Evolutionary conservation across 2,113 vertebrate species (phyloP).

Genomic region (Puffinus mauretanicus): DNA sequence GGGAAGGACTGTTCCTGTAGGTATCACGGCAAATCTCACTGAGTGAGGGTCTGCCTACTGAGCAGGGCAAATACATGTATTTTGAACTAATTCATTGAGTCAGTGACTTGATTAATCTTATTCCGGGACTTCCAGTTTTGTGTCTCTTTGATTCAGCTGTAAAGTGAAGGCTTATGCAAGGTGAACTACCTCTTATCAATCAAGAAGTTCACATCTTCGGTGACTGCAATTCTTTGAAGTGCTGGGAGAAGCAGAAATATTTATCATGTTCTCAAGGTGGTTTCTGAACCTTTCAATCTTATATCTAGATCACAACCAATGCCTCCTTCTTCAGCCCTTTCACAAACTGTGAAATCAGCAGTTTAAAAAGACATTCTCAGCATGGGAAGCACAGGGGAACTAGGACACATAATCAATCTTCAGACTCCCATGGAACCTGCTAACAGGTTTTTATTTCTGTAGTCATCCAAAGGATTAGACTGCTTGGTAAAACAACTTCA

Average conservation of each 20-base stretch:
- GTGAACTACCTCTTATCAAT: slow-evolving; percentile 6
- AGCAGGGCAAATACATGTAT: not conserved
- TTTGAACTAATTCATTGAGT: not conserved
- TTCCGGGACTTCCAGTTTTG: not conserved
- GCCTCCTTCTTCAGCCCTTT: not conserved
- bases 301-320: not conserved
- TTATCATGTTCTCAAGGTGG: slow-evolving; percentile 33
- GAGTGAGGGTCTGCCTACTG: not conserved
- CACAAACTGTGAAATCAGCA: slow-evolving; percentile 19
- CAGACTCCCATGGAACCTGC: not conserved
- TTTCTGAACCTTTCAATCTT: slow-evolving; percentile 45
- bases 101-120: not conserved
- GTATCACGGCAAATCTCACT: not conserved
- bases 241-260: slow-evolving; percentile 20
- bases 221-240: not conserved
- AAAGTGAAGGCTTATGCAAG: not conserved
- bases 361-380: slow-evolving; percentile 50
- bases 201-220: not conserved
- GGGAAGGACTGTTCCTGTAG: not conserved
- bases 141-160: not conserved
- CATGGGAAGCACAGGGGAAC: not conserved
- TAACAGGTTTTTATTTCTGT: slow-evolving; percentile 31
- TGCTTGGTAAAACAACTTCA: not conserved
- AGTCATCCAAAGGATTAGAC: not conserved
- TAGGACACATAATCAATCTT: slow-evolving; percentile 51